A percentile compares a stretch with the other conserved stretches of the same genome.
phyloP scores from a whole-genome alignment of 2,888 invertebrate species.

The Uropetala carovei region DNA sequence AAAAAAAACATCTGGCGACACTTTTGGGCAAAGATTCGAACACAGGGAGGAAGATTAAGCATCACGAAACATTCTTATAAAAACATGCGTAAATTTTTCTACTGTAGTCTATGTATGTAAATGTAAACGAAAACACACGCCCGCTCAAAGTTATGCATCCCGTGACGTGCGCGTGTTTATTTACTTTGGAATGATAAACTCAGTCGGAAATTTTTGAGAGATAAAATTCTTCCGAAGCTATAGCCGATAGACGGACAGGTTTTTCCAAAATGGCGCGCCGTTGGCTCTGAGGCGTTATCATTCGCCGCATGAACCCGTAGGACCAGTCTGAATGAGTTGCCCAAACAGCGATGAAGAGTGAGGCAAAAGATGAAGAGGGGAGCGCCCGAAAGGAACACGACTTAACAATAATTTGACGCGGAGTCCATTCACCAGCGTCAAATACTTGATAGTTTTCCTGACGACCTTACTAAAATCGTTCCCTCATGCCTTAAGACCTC shows the following conservation, averaged over 20 bases:
- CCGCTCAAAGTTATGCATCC: no score
- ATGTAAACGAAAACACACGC: no score
- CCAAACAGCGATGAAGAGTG: background rate
- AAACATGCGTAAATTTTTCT: no score
- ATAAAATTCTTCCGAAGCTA: no score
- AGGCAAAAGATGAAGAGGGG: background rate
- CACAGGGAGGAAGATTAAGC: background rate
- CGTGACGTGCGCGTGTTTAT: no score
- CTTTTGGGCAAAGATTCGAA: background rate
- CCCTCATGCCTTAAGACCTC: background rate
- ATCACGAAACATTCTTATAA: background rate
- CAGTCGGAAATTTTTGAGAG: no score
- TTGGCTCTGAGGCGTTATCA: background rate
- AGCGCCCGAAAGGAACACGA: background rate
- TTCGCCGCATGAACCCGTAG: background rate
- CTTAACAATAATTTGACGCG: conserved; percentile 17
- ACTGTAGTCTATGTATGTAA: no score
- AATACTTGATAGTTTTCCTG: conserved; percentile 19
- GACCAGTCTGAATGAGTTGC: background rate
- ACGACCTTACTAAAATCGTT: conserved; percentile 21
- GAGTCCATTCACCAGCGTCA: conserved; percentile 8
- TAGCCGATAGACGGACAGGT: no score
- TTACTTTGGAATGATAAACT: no score
- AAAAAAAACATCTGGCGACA: background rate
- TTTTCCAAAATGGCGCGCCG: no score